phyloP scores from a whole-genome alignment of 1,140 invertebrate species.

The Harpegnathos saltator region DNA sequence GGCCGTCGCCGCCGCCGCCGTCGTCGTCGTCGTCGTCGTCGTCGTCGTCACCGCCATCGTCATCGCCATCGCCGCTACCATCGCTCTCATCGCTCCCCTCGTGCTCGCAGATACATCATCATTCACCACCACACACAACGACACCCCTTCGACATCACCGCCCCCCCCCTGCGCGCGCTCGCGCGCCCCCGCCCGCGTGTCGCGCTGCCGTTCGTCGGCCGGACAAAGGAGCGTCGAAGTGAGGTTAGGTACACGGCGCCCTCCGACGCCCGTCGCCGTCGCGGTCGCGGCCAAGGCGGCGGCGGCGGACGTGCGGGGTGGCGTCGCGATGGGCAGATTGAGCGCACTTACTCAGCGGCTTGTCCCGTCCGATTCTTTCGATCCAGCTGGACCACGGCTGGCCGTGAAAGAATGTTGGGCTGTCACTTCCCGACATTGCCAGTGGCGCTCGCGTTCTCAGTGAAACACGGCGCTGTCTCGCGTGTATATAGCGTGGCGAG shows the following conservation, averaged over 20 bases:
- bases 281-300: background rate
- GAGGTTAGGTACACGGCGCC: constrained; percentile 67
- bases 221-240: constrained; percentile 71
- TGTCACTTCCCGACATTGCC: constrained; percentile 86
- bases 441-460: constrained; percentile 77
- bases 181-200: constrained; percentile 26
- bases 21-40: no score
- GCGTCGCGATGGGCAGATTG: constrained; percentile 58
- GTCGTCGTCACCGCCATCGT: no score
- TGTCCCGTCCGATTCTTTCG: constrained; percentile 84
- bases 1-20: no score
- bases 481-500: constrained; percentile 67
- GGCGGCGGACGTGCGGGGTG: constrained; percentile 53
- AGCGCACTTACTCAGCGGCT: constrained; percentile 83
- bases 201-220: constrained; percentile 58
- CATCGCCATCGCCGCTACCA: background rate
- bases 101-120: constrained; percentile 27
- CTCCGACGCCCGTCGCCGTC: constrained; percentile 63
- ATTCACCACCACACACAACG: background rate
- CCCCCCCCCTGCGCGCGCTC: background rate
- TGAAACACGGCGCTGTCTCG: constrained; percentile 75
- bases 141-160: constrained; percentile 37
- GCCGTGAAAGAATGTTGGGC: constrained; percentile 86
- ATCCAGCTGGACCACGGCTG: constrained; percentile 86
- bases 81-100: background rate